phyloP scores from a whole-genome alignment of 1,140 invertebrate genomes.

The Ectropis grisescens region DNA sequence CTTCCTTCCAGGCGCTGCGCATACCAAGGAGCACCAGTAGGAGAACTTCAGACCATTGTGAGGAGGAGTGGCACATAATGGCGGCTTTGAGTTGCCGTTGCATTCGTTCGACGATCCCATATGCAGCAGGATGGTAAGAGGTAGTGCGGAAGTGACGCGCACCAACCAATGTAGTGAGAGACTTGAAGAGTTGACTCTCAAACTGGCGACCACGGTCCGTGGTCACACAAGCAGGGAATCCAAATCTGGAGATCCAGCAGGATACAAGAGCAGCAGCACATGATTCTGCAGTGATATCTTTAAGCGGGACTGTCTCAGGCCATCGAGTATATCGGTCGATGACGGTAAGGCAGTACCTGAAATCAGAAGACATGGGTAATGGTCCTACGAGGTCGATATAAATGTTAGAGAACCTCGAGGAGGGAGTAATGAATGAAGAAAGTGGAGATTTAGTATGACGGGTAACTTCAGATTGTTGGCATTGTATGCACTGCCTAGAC shows the following conservation, averaged over 20 bases:
- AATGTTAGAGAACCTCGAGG: slow-evolving; percentile 17
- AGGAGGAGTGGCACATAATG: slow-evolving; percentile 15
- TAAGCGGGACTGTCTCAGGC: slow-evolving; percentile 28
- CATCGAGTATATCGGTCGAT: slow-evolving; percentile 32
- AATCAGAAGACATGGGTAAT: slow-evolving; percentile 14
- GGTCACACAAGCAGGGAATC: slow-evolving; percentile 26
- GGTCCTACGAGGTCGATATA: slow-evolving; percentile 43
- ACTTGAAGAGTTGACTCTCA: slow-evolving; percentile 12
- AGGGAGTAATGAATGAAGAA: slow-evolving; percentile 13
- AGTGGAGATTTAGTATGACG: slow-evolving; percentile 22
- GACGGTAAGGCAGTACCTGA: slow-evolving; percentile 25
- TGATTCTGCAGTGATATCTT: slow-evolving; percentile 34
- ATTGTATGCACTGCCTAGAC: slow-evolving; percentile 10
- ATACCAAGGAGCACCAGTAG: slow-evolving; percentile 14
- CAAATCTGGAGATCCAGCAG: slow-evolving; percentile 44
- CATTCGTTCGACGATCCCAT: slow-evolving; percentile 39
- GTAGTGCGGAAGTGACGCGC: slow-evolving; percentile 28
- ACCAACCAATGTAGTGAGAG: slow-evolving; percentile 5
- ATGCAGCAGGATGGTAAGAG: slow-evolving; percentile 45
- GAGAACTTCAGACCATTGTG: slow-evolving; percentile 11
- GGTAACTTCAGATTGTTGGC: slow-evolving; percentile 10
- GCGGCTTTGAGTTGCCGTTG: slow-evolving; percentile 55
- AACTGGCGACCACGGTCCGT: slow-evolving; percentile 45
- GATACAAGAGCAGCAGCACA: slow-evolving; percentile 28
- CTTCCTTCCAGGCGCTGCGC: slow-evolving; percentile 14